Conservation (phyloP, 2,113 vertebrate species). For the Bagarius yarrelli region DNA sequence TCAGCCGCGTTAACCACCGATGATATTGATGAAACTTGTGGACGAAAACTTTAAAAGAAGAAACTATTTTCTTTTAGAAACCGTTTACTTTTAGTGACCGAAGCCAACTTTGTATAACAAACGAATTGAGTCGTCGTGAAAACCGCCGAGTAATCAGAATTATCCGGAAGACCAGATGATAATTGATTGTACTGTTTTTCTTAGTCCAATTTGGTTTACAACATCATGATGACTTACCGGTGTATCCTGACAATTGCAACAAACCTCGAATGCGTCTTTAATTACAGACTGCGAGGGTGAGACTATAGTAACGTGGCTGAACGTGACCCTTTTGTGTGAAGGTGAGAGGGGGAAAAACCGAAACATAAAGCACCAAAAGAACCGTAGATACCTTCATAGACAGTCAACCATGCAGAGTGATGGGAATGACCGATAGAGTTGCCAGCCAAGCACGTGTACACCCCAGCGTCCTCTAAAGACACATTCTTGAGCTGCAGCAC, state of each 20-base stretch:
- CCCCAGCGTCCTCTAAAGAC: conserved; percentile 98
- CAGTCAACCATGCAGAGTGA: conserved; percentile 99
- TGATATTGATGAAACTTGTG: background rate
- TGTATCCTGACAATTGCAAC: background rate
- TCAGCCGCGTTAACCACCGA: conserved; percentile 1
- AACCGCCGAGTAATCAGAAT: conserved; percentile 10
- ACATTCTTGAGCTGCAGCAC: conserved; percentile 98
- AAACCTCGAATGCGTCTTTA: conserved; percentile 9
- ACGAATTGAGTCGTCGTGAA: background rate
- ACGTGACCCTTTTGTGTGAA: conserved; percentile 5
- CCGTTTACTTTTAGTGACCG: background rate
- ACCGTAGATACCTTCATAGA: conserved; percentile 94
- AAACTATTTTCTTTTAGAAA: background rate
- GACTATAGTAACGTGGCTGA: conserved; percentile 1
- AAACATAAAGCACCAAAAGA: conserved; percentile 59
- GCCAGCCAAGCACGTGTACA: conserved; percentile 99
- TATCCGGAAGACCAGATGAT: background rate
- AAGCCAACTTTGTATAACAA: background rate
- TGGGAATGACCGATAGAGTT: conserved; percentile 99
- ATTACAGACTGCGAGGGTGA: background rate
- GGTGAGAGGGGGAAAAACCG: conserved; percentile 26
- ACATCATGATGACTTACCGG: background rate
- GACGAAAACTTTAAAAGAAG: background rate
- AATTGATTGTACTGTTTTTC: background rate
- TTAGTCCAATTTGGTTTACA: background rate